Percentiles rank a stretch among this genome's conserved stretches.
phyloP scores from a whole-genome alignment of 2,113 vertebrate species.

The Hiodon alosoides region DNA sequence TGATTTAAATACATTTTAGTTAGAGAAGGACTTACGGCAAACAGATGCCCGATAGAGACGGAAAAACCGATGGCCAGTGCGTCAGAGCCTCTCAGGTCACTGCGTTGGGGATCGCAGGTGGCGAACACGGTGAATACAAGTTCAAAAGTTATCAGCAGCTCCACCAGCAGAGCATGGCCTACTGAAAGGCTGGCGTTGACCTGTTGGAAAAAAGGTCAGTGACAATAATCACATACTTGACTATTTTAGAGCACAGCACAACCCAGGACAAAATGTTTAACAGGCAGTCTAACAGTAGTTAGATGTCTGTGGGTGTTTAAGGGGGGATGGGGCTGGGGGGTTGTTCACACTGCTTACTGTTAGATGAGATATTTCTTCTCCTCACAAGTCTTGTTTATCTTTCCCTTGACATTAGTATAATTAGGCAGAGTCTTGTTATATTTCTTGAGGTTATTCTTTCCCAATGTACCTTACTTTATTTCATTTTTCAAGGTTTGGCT shows the following conservation, averaged over 20 bases:
- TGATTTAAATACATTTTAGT: too few relatives aligned
- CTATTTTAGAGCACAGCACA: background rate
- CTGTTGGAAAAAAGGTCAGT: slow-evolving; percentile 50
- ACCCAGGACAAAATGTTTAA: background rate
- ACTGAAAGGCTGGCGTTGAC: slow-evolving; percentile 72
- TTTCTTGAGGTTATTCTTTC: too few relatives aligned
- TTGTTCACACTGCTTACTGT: too few relatives aligned
- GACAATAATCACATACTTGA: background rate
- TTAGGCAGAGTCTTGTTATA: too few relatives aligned
- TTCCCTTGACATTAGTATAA: too few relatives aligned
- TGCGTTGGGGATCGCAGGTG: slow-evolving; percentile 88
- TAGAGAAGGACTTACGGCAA: slow-evolving; percentile 80
- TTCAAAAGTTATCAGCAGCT: slow-evolving; percentile 92
- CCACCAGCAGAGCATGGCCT: slow-evolving; percentile 84
- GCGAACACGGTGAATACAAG: slow-evolving; percentile 95
- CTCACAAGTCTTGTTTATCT: too few relatives aligned
- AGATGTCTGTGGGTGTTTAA: too few relatives aligned
- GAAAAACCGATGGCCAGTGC: slow-evolving; percentile 87
- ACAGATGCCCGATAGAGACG: slow-evolving; percentile 88
- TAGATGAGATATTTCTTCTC: too few relatives aligned
- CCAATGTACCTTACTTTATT: too few relatives aligned
- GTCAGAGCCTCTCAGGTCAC: slow-evolving; percentile 81
- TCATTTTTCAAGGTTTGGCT: too few relatives aligned
- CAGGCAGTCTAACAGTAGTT: too few relatives aligned
- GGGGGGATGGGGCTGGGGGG: too few relatives aligned